Percentiles rank a stretch among this genome's conserved stretches.
Conservation (phyloP, 2,888 invertebrate species). For the Idaea biselata region DNA sequence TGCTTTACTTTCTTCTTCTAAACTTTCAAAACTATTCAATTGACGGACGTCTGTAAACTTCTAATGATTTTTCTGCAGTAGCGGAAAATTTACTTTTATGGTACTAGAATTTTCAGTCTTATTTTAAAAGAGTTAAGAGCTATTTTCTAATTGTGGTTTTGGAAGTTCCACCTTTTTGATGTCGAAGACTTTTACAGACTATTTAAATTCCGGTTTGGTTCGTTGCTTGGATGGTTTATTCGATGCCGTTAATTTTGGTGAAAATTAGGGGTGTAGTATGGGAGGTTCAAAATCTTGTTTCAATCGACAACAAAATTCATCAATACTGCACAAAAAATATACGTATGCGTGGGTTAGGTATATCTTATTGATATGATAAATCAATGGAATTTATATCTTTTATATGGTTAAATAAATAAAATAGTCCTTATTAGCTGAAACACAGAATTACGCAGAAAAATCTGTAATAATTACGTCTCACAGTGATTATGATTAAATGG, state of each 20-base stretch:
- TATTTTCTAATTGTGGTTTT: conserved; percentile 30
- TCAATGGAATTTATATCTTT: too few species aligned
- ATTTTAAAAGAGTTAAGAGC: conserved; percentile 14
- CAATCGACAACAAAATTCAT: too few species aligned
- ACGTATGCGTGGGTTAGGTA: too few species aligned
- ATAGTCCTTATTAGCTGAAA: too few species aligned
- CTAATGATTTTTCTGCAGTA: conserved; percentile 46
- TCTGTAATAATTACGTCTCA: too few species aligned
- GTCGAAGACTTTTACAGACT: conserved; percentile 71
- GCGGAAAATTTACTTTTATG: conserved; percentile 32
- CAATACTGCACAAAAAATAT: too few species aligned
- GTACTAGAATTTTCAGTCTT: conserved; percentile 28
- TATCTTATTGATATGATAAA: too few species aligned
- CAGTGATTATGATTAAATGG: too few species aligned
- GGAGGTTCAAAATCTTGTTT: background rate
- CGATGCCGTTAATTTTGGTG: conserved; percentile 76
- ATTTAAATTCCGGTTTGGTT: conserved; percentile 80
- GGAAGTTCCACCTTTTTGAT: conserved; percentile 41
- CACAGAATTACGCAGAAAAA: too few species aligned
- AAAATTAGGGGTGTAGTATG: conserved; percentile 54
- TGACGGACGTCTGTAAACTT: conserved; percentile 41
- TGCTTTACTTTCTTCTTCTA: background rate
- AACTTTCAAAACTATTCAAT: conserved; percentile 35
- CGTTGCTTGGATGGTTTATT: conserved; percentile 80
- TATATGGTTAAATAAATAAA: too few species aligned